Percentiles rank a stretch among this genome's conserved stretches.
Conservation (phyloP, 2,113 vertebrate species). For the Galeopterus variegatus region DNA sequence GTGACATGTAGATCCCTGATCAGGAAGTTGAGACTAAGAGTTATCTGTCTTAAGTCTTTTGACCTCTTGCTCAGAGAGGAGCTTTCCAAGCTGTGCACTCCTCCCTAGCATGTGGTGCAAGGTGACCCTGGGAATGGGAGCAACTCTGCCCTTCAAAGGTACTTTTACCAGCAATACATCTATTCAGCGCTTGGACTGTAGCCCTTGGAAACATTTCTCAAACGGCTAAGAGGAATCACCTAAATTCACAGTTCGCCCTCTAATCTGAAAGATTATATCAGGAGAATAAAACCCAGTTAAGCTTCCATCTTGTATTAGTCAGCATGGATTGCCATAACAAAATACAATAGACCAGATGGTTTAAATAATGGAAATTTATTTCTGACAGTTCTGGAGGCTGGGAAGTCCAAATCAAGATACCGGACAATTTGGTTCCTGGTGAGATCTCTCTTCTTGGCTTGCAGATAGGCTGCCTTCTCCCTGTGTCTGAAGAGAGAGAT, state of each 20-base stretch:
- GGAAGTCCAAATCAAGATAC: not conserved
- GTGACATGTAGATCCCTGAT: not conserved
- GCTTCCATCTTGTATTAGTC: not conserved
- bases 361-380: not conserved
- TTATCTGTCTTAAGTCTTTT: not conserved
- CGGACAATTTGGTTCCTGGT: not conserved
- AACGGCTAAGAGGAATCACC: not conserved
- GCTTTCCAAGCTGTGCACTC: not conserved
- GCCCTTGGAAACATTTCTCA: constrained; percentile 36
- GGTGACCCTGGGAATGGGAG: not conserved
- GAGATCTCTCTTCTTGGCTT: not conserved
- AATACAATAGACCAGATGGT: not conserved
- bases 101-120: not conserved
- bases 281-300: constrained; percentile 1
- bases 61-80: not conserved
- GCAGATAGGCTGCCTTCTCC: not conserved
- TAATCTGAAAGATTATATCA: not conserved
- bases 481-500: not conserved
- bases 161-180: not conserved
- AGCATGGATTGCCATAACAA: not conserved
- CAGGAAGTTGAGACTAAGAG: not conserved
- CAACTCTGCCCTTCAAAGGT: not conserved
- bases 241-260: not conserved
- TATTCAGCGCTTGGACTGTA: not conserved
- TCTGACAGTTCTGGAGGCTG: not conserved